Base-by-base conservation (phyloP, 2,888 invertebrate species). In the Pachliopta kotzebuea region DNA sequence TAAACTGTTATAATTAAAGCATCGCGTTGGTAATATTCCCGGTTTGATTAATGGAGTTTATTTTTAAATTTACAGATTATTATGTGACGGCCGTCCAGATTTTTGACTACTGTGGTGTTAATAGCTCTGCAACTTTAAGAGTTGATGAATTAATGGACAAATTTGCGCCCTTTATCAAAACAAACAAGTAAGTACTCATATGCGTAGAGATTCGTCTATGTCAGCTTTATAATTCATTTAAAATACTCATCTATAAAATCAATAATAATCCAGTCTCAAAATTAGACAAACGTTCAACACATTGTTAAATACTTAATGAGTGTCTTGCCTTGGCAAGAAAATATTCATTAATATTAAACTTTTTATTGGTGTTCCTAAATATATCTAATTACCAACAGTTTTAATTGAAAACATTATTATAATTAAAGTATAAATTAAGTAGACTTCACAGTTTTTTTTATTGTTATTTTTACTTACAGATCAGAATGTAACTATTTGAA, bases 141-240 rank as follows among this genome's bases (percentile, higher is more conserved):
- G 88, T 90, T 58, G 83, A 89, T 70, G 75, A 78, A 53, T 77
- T 91, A 65, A 90, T 91, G 88, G 86, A 89, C 67, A 88, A 88
- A 75, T 88, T 89, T 71, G 83, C 86, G 66, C 88, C 90, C 61
- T 86, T 84, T 70, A 79, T 89, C 57, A 88, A 88, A 75, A 86
- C 86, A 69, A 86, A 89, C 76, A 90, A 88, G 91, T 91, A 75
- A 85, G 90, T 72, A 18, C 9, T 23, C 11, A 23, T 54, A 29
- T 54, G 45, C 8, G 18, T n/a, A 18, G n/a, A n/a, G 4, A 45
- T 45, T 45, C 45, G n/a, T 18, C 45, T 6, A 45, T 45, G 6
- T 45, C n/a, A n/a, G 18, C 2, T 18, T 6, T n/a, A 45, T n/a
- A 45, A 45, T 45, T 45, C n/a, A 8, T 11, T 37, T 11, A 4